A percentile compares a stretch with the other conserved stretches of the same genome.
These are phyloP conservation scores for Bovichtus variegatus DNA, from an alignment of 2,797 vertebrate species.

Conservation along the genomic window DNA sequence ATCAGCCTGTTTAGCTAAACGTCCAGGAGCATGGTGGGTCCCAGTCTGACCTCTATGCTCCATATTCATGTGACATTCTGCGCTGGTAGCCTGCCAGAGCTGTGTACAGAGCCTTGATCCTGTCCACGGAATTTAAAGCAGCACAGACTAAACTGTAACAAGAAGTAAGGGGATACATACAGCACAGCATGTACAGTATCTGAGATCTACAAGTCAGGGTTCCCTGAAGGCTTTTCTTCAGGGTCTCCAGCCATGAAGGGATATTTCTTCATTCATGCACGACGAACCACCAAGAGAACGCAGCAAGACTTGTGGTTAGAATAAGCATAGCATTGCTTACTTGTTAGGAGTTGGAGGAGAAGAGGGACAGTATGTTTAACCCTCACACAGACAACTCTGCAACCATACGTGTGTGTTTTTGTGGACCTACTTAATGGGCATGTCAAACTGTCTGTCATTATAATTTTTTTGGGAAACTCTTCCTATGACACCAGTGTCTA, in stretches of 20 bases:
- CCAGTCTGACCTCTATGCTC: conserved; percentile 56
- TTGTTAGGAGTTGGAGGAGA: too few relatives aligned
- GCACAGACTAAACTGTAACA: conserved; percentile 19
- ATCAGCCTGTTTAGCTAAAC: conserved; percentile 55
- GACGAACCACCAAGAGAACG: not conserved
- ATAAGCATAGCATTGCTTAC: not conserved
- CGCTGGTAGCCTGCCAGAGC: conserved; percentile 60
- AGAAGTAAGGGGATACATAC: conserved; percentile 9
- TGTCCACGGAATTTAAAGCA: conserved; percentile 67
- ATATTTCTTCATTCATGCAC: not conserved
- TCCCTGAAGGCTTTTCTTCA: conserved; percentile 12
- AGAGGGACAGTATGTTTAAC: too few relatives aligned
- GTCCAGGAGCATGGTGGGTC: conserved; percentile 49
- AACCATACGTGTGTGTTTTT: too few relatives aligned
- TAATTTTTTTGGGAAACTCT: too few relatives aligned
- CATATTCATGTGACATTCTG: conserved; percentile 79
- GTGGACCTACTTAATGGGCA: too few relatives aligned
- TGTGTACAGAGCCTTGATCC: conserved; percentile 41
- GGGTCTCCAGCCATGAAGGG: not conserved
- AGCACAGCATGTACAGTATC: conserved; percentile 9
- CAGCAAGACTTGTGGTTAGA: not conserved
- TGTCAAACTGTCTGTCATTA: too few relatives aligned
- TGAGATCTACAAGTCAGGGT: conserved; percentile 16
- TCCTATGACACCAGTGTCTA: too few relatives aligned
- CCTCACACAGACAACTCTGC: too few relatives aligned